Evolutionary conservation across 1,140 invertebrate species (phyloP), one percentile per base, ranked within the genome.

Genomic region (Trichomalopsis sarcophagae): DNA sequence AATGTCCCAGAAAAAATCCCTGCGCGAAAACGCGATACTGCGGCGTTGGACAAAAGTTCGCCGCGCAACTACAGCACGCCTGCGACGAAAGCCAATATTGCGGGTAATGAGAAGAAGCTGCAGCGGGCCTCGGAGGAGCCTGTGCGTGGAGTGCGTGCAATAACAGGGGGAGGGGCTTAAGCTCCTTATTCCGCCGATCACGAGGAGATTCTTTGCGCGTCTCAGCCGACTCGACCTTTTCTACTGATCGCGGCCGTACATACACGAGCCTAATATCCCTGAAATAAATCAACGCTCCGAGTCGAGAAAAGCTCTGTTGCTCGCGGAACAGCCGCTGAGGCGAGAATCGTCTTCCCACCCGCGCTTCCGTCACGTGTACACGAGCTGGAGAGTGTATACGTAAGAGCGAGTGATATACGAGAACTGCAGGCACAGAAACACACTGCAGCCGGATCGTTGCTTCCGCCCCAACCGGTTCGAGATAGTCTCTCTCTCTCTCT

Each of bases 391-490:
- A 4, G 30, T 73, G 14, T 27, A 23, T 27, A 69, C n/a, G 21
- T 62, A 62, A 62, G 55, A 14, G 13, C 75, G 44, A 50, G 40
- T 85, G 77, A 85, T 81, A 74, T 73, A 85, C 74, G 84, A 81
- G 66, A 66, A 23, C 66, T 62, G 47, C 73, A 62, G n/a, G 75
- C 27, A 50, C 17, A 47, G 50, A 62, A 77, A 77, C 2, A 55
- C 44, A 77, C 75, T n/a, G 73, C 73, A 40, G 73, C 55, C 21
- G 55, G 55, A n/a, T 27, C 68, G 68, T n/a, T 23, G 76, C 62
- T 80, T 80, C 78, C 78, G 78, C 3, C n/a, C 50, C 78, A 84
- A 82, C 82, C 36, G 76, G 85, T 88, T 87, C 87, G 89, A 90
- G 89, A 90, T 88, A 88, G 87, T 86, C 40, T 27, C 27, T 27